Evolutionary conservation across 2,113 vertebrate genomes (phyloP), one percentile per base, ranked within the genome.

Genomic region (Cynopterus brachyotis): DNA sequence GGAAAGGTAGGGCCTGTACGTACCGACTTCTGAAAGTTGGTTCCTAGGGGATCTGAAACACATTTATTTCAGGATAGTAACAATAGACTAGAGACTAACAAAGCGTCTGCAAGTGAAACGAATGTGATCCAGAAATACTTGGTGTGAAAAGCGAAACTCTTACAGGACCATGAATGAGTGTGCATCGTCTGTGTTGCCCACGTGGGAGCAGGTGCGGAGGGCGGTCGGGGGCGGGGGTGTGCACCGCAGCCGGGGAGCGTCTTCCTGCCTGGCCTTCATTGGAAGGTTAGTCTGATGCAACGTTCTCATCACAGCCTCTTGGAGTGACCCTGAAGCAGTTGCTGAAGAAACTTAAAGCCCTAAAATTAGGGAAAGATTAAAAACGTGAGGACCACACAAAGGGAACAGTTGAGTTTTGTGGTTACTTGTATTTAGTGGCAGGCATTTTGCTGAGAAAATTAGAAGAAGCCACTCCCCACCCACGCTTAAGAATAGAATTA

Each of bases 371-470:
- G 81, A 91, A 98, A 91, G 72, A 85, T 93, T 89, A 72, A 50
- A n/a, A 91, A 42, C 10, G 26, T 50, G 17, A 84, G 59, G 95
- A 89, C 96, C 96, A 97, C 97, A 95, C 96, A 97, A n/a, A 47
- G 26, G 86, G 40, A 95, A 85, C 57, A 60, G 72, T 69, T 69
- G 35, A 75, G 72, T 82, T 72, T 47, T 96, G 78, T 15, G 89
- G 66, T 78, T 91, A 91, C 30, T 85, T 82, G 86, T 91, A 88
- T 57, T 83, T 76, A 86, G 35, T 89, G 85, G 84, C 37, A 60
- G 70, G 32, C 53, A 73, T 88, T 92, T 83, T 89, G 40, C 64
- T 28, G 75, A 78, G 47, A 84, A 90, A 88, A 85, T 89, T 40
- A 67, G 81, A 81, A 82, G 67, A 89, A 78, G 69, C 91, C 35